Base-by-base conservation (phyloP, 1,140 invertebrate genomes). In the Pseudomyrmex flavicornis region DNA sequence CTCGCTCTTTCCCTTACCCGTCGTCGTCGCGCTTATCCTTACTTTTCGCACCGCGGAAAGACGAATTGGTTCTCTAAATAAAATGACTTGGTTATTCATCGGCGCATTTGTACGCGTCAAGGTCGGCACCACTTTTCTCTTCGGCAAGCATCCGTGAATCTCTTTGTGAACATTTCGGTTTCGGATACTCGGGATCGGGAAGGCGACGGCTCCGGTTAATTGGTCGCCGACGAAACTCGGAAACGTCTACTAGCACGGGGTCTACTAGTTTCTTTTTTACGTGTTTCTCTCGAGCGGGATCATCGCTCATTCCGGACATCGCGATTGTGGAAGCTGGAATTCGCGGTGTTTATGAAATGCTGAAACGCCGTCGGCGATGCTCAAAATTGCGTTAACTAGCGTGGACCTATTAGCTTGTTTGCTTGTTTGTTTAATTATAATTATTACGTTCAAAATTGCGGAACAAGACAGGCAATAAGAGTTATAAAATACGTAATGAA, bases 71-170 rank as follows among this genome's bases (percentile, higher is more conserved):
- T 93, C 93, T 93, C 90, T 92, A 94, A 94, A 93, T 94, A 93
- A 94, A 93, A 93, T 94, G 92, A 93, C 93, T 94, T 87, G 93
- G 92, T 93, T 94, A 93, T 93, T 93, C 93, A 94, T 94, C 92
- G 93, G 90, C 92, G 91, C 91, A 94, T 94, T 94, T 94, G 92
- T 93, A 92, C 92, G 90, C 92, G 93, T 93, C 93, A 90, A 90
- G 88, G 88, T 90, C 87, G 88, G 61, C 77, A 77, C 80, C 74
- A 74, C 82, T 80, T 83, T 90, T 88, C 89, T 90, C 84, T 88
- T 62, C 65, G 73, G 62, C 58, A 76, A 76, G 68, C 66, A 15
- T 17, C 46, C 59, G 80, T 66, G 84, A 83, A 85, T 77, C 77
- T 89, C 85, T 89, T 89, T 89, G 87, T 87, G 77, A 73, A 44